phyloP scores from a whole-genome alignment of 2,888 invertebrate species.

The Hofmannophila pseudospretella region DNA sequence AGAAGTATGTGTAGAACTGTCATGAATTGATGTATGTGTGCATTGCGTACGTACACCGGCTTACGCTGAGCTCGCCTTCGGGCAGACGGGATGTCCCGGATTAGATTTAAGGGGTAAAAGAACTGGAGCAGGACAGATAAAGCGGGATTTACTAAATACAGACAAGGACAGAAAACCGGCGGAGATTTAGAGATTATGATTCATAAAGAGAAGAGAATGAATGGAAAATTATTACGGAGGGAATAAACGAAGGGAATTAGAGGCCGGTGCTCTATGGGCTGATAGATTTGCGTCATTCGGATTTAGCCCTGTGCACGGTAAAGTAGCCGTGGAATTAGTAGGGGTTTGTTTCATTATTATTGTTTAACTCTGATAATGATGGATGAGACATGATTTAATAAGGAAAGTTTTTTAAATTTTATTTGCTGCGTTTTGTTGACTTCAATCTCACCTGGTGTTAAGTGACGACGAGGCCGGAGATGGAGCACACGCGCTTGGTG shows the following conservation, averaged over 20 bases:
- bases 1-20: too few species aligned
- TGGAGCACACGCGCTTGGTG: too few species aligned
- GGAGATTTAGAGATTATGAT: slow-evolving; percentile 77
- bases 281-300: slow-evolving; percentile 33
- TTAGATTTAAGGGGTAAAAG: slow-evolving; percentile 76
- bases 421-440: too few species aligned
- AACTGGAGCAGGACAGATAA: slow-evolving; percentile 53
- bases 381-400: too few species aligned
- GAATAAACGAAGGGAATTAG: slow-evolving; percentile 54
- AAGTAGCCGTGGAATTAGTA: slow-evolving; percentile 33
- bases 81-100: slow-evolving; percentile 71
- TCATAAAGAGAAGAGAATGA: slow-evolving; percentile 74
- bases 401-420: too few species aligned
- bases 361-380: too few species aligned
- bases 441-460: too few species aligned
- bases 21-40: slow-evolving; percentile 5
- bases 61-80: slow-evolving; percentile 45
- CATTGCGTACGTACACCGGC: slow-evolving; percentile 29
- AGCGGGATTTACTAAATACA: slow-evolving; percentile 30
- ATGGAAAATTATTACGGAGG: slow-evolving; percentile 73
- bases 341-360: background rate
- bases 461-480: too few species aligned
- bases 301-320: slow-evolving; percentile 10
- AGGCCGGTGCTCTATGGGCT: slow-evolving; percentile 30
- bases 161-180: slow-evolving; percentile 48